These are phyloP conservation scores for Sthenelais limicola DNA, from an alignment of 2,888 invertebrate genomes.

Conservation along the genomic window DNA sequence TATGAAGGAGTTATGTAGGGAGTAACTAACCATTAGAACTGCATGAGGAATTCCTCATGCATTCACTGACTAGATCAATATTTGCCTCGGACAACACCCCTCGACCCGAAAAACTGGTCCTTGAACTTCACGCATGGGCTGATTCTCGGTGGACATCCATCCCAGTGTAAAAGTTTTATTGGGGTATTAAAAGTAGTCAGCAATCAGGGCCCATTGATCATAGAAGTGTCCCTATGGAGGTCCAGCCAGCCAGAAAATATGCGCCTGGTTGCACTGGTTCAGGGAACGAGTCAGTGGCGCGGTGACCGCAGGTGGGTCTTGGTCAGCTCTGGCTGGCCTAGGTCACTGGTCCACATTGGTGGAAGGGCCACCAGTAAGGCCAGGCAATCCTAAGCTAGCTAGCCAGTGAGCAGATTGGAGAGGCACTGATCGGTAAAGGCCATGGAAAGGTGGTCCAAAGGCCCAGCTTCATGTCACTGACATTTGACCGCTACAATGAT, in stretches of 20 bases:
- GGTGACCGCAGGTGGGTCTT: slow-evolving; percentile 13
- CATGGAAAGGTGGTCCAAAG: too few relatives aligned
- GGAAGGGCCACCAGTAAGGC: slow-evolving; percentile 4
- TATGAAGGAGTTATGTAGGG: too few relatives aligned
- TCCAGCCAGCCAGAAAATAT: slow-evolving; percentile 2
- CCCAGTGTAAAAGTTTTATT: slow-evolving; percentile 35
- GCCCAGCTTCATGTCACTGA: too few relatives aligned
- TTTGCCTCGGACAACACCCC: too few relatives aligned
- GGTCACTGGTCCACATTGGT: slow-evolving; percentile 21
- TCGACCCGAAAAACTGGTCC: too few relatives aligned
- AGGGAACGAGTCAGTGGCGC: neutral
- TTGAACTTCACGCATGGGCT: slow-evolving; percentile 21
- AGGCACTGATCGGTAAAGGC: slow-evolving; percentile 4
- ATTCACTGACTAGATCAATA: too few relatives aligned
- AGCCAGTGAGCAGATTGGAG: slow-evolving; percentile 14
- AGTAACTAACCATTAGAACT: too few relatives aligned
- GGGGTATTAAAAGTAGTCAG: slow-evolving; percentile 33
- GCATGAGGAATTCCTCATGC: too few relatives aligned
- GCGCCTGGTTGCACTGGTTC: neutral
- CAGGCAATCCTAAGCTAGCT: slow-evolving; percentile 25
- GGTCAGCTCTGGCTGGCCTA: slow-evolving; percentile 14
- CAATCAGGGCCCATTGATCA: slow-evolving; percentile 32
- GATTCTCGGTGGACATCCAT: slow-evolving; percentile 30
- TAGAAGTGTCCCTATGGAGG: neutral
- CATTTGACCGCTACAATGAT: slow-evolving; percentile 34